phyloP scores from a whole-genome alignment of 2,113 vertebrate species.

The Anguilla rostrata region DNA sequence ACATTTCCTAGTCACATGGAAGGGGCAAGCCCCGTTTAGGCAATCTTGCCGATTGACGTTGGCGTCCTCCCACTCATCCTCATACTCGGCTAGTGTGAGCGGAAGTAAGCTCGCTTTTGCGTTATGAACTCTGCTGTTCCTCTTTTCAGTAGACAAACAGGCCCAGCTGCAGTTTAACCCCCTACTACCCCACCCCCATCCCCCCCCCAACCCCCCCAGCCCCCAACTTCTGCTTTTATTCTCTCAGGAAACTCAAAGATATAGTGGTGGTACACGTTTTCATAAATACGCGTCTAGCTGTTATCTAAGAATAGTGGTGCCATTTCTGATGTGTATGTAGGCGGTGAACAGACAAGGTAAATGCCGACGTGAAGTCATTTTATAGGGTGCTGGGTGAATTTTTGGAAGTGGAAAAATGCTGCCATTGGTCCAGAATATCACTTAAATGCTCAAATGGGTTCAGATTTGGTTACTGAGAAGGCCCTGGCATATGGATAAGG shows the following conservation, averaged over 20 bases:
- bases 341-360: neutral
- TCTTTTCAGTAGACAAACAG: neutral
- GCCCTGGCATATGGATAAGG: no score
- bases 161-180: neutral
- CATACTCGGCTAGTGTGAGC: neutral
- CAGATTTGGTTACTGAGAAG: no score
- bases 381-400: no score
- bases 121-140: neutral
- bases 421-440: no score
- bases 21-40: no score
- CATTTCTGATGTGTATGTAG: no score
- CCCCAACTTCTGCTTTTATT: neutral
- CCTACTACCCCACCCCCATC: neutral
- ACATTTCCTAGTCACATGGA: no score
- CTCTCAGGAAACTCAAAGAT: neutral
- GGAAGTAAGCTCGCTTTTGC: neutral
- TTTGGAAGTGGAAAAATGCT: no score
- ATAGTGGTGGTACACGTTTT: neutral
- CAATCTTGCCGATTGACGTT: no score
- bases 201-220: neutral
- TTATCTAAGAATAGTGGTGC: neutral
- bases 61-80: neutral
- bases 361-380: neutral
- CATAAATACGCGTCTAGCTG: neutral
- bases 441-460: no score